Conservation (phyloP, 2,888 invertebrate species). For the Halocaridina rubra region DNA sequence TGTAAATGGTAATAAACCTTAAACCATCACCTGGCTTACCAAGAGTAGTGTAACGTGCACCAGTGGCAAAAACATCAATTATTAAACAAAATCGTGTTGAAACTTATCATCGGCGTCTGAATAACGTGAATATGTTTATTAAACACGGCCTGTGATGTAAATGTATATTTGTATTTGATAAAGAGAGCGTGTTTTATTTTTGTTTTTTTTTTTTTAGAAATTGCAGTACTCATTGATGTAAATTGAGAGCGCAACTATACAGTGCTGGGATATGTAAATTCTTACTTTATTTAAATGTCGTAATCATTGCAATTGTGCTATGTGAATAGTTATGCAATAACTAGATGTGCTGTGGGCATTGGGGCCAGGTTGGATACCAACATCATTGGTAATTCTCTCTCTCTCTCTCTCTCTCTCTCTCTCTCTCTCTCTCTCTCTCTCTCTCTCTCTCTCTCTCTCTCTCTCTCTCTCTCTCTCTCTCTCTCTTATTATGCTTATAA, state of each 20-base stretch:
- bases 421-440: no score
- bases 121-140: no score
- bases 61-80: no score
- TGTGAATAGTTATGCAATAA: neutral
- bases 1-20: no score
- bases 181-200: neutral
- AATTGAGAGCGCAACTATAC: neutral
- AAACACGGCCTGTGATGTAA: no score
- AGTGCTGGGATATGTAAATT: neutral
- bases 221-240: neutral
- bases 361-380: neutral
- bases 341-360: neutral
- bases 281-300: neutral
- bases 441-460: conserved; percentile 22
- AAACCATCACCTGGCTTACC: no score
- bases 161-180: neutral
- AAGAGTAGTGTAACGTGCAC: no score
- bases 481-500: neutral
- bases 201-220: neutral
- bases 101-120: no score
- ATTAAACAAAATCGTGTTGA: no score
- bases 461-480: neutral
- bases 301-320: neutral
- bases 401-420: no score
- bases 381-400: no score